Evolutionary conservation across 2,888 invertebrate species (phyloP).

Genomic region (Stenotaenia linearis): DNA sequence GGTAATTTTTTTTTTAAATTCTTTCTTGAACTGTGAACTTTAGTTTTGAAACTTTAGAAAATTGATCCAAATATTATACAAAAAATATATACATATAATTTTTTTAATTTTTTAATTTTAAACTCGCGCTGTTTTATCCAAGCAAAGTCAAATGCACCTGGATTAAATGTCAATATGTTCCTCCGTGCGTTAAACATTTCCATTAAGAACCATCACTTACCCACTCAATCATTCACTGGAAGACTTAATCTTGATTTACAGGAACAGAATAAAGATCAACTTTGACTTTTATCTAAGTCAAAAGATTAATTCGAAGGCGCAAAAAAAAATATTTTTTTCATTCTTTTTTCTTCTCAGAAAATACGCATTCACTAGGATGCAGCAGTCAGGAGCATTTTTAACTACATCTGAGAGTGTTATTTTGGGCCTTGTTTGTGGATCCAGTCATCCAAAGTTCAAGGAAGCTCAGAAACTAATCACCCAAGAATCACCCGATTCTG

Average conservation of each 20-base stretch:
- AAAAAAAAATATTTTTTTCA: background rate
- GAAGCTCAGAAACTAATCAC: constrained; percentile 54
- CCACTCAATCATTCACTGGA: background rate
- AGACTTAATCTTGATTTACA: background rate
- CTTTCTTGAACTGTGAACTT: no score
- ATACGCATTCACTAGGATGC: constrained; percentile 52
- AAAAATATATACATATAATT: background rate
- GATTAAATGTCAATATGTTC: background rate
- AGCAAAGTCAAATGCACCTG: background rate
- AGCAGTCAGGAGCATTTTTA: constrained; percentile 53
- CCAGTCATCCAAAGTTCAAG: constrained; percentile 55
- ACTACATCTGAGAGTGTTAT: constrained; percentile 56
- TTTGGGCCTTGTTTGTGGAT: constrained; percentile 53
- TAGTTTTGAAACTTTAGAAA: no score
- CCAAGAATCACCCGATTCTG: constrained; percentile 52
- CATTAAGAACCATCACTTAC: background rate
- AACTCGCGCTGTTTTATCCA: background rate
- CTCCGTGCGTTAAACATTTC: background rate
- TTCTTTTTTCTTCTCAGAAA: constrained; percentile 45
- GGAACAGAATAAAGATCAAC: background rate
- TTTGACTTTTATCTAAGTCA: no score
- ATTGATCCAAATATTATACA: no score
- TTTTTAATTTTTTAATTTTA: background rate
- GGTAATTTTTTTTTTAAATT: no score
- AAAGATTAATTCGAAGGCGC: no score